phyloP scores from a whole-genome alignment of 2,888 invertebrate species.

The Poecilus cupreus region DNA sequence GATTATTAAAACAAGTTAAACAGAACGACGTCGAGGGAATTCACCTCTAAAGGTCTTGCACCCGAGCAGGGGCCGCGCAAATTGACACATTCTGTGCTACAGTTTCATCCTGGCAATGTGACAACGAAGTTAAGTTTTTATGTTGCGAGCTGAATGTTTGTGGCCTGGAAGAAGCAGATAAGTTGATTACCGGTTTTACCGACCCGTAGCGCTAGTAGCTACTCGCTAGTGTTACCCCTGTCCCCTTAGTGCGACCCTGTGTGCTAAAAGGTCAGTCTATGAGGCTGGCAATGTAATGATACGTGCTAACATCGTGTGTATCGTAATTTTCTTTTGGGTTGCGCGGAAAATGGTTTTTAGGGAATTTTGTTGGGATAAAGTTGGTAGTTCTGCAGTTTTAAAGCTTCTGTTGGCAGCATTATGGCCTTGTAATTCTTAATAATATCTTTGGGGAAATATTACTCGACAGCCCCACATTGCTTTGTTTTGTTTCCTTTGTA shows the following conservation, averaged over 20 bases:
- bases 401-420: conserved; percentile 26
- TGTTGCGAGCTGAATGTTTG: conserved; percentile 54
- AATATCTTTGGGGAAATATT: too few relatives aligned
- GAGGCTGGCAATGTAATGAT: conserved; percentile 33
- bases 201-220: conserved; percentile 26
- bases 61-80: not conserved
- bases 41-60: not conserved
- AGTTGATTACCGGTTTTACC: conserved; percentile 58
- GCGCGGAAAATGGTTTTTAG: not conserved
- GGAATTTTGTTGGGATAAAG: conserved; percentile 7
- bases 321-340: conserved; percentile 29
- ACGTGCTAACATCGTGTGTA: conserved; percentile 13
- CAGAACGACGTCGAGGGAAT: conserved; percentile 14
- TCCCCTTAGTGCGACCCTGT: not conserved
- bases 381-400: conserved; percentile 15
- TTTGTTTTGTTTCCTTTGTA: too few relatives aligned
- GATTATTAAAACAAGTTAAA: conserved; percentile 32
- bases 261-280: conserved; percentile 24
- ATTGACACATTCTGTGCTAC: conserved; percentile 52
- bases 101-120: conserved; percentile 33
- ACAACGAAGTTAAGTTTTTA: conserved; percentile 54
- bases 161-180: conserved; percentile 59
- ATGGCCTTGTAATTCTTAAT: not conserved
- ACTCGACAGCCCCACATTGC: too few relatives aligned
- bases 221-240: not conserved